Percentiles rank a stretch among this genome's conserved stretches.
phyloP scores from a whole-genome alignment of 1,140 invertebrate species.

The Drosophila orena region DNA sequence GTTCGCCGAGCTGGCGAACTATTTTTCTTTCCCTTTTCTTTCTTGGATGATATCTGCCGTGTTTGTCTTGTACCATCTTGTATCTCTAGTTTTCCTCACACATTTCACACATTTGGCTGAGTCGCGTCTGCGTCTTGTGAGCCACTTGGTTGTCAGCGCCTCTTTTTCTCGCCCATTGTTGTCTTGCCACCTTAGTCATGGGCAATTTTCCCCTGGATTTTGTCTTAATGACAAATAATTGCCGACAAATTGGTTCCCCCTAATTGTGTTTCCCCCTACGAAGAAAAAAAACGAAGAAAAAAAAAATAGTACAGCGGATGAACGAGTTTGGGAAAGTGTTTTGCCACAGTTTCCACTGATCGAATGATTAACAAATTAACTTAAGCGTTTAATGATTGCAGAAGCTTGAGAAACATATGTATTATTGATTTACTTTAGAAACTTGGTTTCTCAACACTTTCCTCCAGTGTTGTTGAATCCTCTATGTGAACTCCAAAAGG shows the following conservation, averaged over 20 bases:
- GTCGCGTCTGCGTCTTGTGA: conserved; percentile 15
- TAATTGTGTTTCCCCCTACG: conserved; percentile 39
- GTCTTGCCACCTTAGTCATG: conserved; percentile 16
- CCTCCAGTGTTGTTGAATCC: neutral
- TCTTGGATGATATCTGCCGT: neutral
- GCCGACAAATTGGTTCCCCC: conserved; percentile 57
- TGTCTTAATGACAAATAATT: conserved; percentile 70
- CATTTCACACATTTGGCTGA: conserved; percentile 68
- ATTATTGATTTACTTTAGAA: neutral
- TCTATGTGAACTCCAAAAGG: neutral
- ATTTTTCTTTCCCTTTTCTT: conserved; percentile 20
- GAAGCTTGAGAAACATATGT: neutral
- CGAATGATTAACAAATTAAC: conserved; percentile 1
- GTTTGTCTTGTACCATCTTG: neutral
- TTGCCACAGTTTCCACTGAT: conserved; percentile 11
- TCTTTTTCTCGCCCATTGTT: conserved; percentile 22
- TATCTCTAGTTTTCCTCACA: conserved; percentile 39
- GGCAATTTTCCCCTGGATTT: conserved; percentile 24
- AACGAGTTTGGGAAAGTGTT: conserved; percentile 8
- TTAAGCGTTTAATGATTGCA: neutral
- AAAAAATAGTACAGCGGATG: neutral
- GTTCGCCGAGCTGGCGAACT: conserved; percentile 57
- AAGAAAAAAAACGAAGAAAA: too few species aligned
- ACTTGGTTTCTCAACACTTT: neutral
- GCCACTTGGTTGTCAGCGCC: conserved; percentile 38